phyloP scores from a whole-genome alignment of 2,113 vertebrate genomes.

The Phyllostomus hastatus region DNA sequence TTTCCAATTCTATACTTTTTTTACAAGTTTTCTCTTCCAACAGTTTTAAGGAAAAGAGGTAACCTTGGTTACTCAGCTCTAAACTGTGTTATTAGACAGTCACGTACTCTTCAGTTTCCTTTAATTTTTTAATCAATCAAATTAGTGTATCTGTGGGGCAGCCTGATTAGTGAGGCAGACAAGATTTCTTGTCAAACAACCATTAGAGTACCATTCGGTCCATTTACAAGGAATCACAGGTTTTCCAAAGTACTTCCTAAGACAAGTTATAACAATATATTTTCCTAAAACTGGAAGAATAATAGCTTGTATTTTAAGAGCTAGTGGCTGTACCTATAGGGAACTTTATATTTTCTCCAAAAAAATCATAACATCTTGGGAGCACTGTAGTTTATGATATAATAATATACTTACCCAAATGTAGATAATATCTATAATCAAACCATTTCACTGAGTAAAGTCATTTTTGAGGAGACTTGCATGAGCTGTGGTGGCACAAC shows the following conservation, averaged over 20 bases:
- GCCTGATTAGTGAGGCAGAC: constrained; percentile 58
- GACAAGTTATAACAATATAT: not conserved
- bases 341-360: constrained; percentile 29
- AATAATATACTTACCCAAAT: not conserved
- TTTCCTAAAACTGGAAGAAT: not conserved
- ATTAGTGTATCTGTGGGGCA: constrained; percentile 40
- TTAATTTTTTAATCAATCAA: constrained; percentile 47
- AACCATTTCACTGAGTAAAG: not conserved
- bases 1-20: not conserved
- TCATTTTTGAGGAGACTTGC: not conserved
- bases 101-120: not conserved
- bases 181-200: constrained; percentile 41
- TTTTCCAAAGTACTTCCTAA: constrained; percentile 40
- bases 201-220: not conserved
- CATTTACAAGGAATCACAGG: not conserved
- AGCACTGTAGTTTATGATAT: not conserved
- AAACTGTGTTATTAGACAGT: not conserved
- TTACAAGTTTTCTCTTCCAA: not conserved
- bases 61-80: not conserved
- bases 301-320: not conserved
- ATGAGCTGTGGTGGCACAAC: not conserved
- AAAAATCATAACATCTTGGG: not conserved
- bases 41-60: constrained; percentile 22
- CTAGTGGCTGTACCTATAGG: not conserved
- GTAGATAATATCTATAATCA: not conserved